phyloP scores from a whole-genome alignment of 2,888 invertebrate species.

The Phragmatobia fuliginosa region DNA sequence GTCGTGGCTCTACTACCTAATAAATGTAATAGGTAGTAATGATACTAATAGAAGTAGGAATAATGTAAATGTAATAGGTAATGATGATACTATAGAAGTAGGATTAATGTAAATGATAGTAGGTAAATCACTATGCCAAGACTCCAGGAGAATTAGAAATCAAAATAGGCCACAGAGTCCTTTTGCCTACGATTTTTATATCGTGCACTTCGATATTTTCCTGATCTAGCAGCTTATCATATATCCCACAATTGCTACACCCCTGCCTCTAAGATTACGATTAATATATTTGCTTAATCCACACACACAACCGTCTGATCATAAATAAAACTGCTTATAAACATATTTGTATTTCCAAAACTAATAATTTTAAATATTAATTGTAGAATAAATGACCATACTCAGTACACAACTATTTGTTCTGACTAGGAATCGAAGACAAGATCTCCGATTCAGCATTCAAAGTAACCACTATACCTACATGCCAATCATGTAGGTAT shows the following conservation, averaged over 20 bases:
- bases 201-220: no score
- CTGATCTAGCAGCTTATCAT: no score
- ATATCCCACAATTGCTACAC: background rate
- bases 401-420: background rate
- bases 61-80: no score
- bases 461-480: background rate
- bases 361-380: no score
- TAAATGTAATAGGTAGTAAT: no score
- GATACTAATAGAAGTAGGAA: no score
- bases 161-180: background rate
- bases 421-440: background rate
- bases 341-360: no score
- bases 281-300: background rate
- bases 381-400: background rate
- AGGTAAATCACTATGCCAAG: background rate
- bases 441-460: no score
- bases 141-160: background rate
- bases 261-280: background rate
- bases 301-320: background rate
- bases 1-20: no score
- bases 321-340: no score
- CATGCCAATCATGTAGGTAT: background rate
- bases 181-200: background rate
- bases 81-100: no score
- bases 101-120: no score